A percentile compares a stretch with the other conserved stretches of the same genome.
phyloP scores from a whole-genome alignment of 2,113 vertebrate species.

The Cnemophilus loriae region DNA sequence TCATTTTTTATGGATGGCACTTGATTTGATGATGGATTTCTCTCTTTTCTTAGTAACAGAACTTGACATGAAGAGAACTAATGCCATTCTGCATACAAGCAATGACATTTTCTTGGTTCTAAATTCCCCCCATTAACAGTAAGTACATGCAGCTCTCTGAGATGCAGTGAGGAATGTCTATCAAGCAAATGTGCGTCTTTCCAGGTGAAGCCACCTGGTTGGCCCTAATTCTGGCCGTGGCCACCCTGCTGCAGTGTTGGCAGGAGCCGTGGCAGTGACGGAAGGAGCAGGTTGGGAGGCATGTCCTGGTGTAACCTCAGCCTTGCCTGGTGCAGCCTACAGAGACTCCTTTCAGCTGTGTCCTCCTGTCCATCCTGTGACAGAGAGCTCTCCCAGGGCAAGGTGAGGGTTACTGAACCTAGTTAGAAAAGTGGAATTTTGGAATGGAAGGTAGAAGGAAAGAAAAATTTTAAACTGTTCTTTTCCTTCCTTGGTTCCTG shows the following conservation, averaged over 20 bases:
- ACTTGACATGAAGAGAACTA: background rate
- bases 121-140: background rate
- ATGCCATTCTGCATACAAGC: background rate
- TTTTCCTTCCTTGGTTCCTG: background rate
- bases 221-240: accelerated
- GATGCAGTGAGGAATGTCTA: background rate
- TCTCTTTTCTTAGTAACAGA: background rate
- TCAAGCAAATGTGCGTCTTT: background rate
- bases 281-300: background rate
- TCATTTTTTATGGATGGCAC: background rate
- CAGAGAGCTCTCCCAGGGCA: background rate
- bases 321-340: background rate
- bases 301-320: background rate
- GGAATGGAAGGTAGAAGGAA: background rate
- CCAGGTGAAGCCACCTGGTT: background rate
- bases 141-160: background rate
- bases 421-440: background rate
- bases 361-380: background rate
- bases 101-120: background rate
- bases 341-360: background rate
- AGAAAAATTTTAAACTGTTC: background rate
- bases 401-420: background rate
- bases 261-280: background rate
- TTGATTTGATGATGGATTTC: background rate
- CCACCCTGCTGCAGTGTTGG: background rate